Conservation (phyloP, 2,888 invertebrate species). For the Pterobdella sp. region DNA sequence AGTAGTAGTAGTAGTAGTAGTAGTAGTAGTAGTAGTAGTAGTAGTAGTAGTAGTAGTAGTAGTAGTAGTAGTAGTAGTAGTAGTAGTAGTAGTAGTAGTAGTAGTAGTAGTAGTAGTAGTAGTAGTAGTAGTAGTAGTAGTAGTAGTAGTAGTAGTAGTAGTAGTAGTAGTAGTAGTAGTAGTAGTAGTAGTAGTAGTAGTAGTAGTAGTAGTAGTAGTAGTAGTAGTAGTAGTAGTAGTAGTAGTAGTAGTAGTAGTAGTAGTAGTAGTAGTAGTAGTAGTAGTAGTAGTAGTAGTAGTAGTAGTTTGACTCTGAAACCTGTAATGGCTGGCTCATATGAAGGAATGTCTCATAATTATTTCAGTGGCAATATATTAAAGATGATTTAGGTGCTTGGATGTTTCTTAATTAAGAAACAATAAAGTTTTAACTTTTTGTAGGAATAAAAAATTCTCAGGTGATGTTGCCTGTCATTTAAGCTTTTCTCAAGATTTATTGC, state of each 20-base stretch:
- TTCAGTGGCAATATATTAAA: too few species aligned
- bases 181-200: slow-evolving; percentile 17
- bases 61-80: slow-evolving; percentile 17
- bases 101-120: slow-evolving; percentile 12
- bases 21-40: slow-evolving; percentile 19
- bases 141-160: slow-evolving; percentile 18
- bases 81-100: slow-evolving; percentile 20
- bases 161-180: slow-evolving; percentile 20
- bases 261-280: slow-evolving; percentile 18
- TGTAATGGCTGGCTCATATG: too few species aligned
- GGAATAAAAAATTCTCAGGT: too few species aligned
- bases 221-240: slow-evolving; percentile 18
- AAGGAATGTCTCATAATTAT: too few species aligned
- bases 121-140: slow-evolving; percentile 17
- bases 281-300: slow-evolving; percentile 17
- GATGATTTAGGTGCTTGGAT: too few species aligned
- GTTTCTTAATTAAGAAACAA: too few species aligned
- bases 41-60: slow-evolving; percentile 17
- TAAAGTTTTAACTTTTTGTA: too few species aligned
- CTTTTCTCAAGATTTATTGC: too few species aligned
- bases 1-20: slow-evolving; percentile 20
- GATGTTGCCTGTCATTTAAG: too few species aligned
- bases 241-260: slow-evolving; percentile 18
- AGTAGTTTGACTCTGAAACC: too few species aligned
- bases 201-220: slow-evolving; percentile 20